These are phyloP conservation scores for Gandaritis pyraliata DNA, from an alignment of 2,888 invertebrate species.

Conservation along the genomic window DNA sequence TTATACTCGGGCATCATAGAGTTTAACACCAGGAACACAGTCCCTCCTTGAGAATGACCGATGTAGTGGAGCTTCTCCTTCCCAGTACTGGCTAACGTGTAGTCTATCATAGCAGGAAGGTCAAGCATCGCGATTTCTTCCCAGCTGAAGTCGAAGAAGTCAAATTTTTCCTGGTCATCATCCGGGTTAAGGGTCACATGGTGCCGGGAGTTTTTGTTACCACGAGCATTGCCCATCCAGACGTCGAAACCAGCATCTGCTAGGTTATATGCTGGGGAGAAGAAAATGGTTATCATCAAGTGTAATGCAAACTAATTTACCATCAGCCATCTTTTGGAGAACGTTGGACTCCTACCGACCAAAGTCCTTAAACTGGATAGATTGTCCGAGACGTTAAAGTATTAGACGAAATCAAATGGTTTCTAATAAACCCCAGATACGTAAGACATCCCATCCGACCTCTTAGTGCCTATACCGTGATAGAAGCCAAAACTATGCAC, in stretches of 20 bases:
- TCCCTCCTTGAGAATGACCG: conserved; percentile 76
- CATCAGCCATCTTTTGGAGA: too few species aligned
- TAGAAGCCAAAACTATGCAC: too few species aligned
- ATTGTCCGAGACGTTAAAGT: too few species aligned
- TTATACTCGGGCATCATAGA: conserved; percentile 65
- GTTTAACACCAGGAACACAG: conserved; percentile 60
- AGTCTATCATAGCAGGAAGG: conserved; percentile 69
- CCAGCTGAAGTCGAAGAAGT: conserved; percentile 70
- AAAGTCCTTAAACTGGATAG: too few species aligned
- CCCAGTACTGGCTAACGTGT: conserved; percentile 55
- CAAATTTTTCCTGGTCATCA: conserved; percentile 41
- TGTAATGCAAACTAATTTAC: too few species aligned
- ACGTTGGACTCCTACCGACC: too few species aligned
- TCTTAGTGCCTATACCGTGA: too few species aligned
- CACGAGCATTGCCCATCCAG: conserved; percentile 93
- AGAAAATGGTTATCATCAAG: not conserved
- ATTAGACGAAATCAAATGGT: too few species aligned
- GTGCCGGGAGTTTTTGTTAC: conserved; percentile 87
- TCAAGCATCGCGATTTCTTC: conserved; percentile 70
- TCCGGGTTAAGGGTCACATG: conserved; percentile 77
- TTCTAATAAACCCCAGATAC: too few species aligned
- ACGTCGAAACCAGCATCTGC: conserved; percentile 88
- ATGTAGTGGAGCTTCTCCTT: conserved; percentile 64
- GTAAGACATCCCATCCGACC: too few species aligned
- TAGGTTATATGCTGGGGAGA: conserved; percentile 75